Conservation (phyloP, 2,888 invertebrate species). For the Eupithecia subfuscata region DNA sequence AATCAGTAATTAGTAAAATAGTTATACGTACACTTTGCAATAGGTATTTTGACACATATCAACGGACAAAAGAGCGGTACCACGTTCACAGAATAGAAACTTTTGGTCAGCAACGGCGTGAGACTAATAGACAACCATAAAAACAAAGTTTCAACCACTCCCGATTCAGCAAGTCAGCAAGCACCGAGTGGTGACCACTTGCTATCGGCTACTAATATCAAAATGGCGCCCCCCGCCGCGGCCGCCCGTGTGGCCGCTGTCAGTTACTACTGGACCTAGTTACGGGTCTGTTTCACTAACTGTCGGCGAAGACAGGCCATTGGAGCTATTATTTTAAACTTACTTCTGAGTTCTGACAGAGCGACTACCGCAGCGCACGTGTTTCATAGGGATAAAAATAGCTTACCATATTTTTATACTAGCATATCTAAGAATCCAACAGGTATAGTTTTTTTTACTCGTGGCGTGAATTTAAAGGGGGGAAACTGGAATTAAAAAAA, state of each 20-base stretch:
- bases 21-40: too few species aligned
- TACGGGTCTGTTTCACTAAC: constrained; percentile 4
- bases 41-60: too few species aligned
- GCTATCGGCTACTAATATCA: constrained; percentile 30
- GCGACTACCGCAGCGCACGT: not conserved
- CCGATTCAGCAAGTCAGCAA: constrained; percentile 5
- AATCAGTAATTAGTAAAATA: too few species aligned
- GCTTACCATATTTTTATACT: too few species aligned
- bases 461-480: too few species aligned
- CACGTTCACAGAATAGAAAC: not conserved
- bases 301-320: not conserved
- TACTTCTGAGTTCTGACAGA: not conserved
- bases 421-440: too few species aligned
- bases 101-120: not conserved
- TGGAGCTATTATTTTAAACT: not conserved
- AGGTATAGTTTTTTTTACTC: too few species aligned
- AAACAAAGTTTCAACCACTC: not conserved
- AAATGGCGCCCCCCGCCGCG: constrained; percentile 27
- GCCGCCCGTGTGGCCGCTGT: constrained; percentile 22
- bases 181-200: constrained; percentile 3
- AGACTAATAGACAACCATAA: too few species aligned
- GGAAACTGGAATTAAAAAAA: too few species aligned
- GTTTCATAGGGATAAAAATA: not conserved
- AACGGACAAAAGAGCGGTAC: too few species aligned
- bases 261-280: constrained; percentile 22